Evolutionary conservation across 1,140 invertebrate species (phyloP).

Genomic region (Bactericera cockerelli): DNA sequence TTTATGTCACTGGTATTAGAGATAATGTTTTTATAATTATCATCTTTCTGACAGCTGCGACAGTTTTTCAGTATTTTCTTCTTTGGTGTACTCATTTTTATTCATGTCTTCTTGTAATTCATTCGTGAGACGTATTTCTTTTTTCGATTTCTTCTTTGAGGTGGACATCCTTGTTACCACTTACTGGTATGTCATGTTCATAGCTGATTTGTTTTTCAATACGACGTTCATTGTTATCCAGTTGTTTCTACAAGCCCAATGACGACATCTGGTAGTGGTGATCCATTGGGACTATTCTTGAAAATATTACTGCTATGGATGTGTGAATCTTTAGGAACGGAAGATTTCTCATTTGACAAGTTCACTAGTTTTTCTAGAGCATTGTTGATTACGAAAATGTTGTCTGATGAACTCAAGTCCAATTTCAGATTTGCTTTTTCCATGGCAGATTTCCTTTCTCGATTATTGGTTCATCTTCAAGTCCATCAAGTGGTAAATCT

Average conservation of each 20-base stretch:
- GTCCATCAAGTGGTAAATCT: neutral
- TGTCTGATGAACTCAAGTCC: no score
- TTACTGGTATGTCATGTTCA: no score
- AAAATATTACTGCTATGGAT: no score
- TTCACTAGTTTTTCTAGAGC: no score
- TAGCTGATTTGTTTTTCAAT: no score
- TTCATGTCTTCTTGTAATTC: slow-evolving; percentile 12
- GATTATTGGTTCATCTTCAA: neutral
- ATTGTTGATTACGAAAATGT: no score
- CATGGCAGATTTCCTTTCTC: neutral
- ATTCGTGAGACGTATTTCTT: no score
- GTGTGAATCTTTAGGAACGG: no score
- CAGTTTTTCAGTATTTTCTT: slow-evolving; percentile 16
- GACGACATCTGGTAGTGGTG: neutral
- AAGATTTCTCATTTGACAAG: no score
- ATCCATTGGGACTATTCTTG: neutral
- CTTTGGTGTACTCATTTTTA: neutral
- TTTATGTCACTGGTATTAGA: no score
- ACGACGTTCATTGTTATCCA: neutral
- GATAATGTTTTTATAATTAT: no score
- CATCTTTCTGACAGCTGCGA: slow-evolving; percentile 18
- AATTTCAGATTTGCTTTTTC: neutral
- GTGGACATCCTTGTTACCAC: no score
- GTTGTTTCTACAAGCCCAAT: neutral
- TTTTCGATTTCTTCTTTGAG: slow-evolving; percentile 9